A percentile compares a stretch with the other conserved stretches of the same genome.
Evolutionary conservation across 2,797 vertebrate species (phyloP).

Genomic region (Sphenodon punctatus): DNA sequence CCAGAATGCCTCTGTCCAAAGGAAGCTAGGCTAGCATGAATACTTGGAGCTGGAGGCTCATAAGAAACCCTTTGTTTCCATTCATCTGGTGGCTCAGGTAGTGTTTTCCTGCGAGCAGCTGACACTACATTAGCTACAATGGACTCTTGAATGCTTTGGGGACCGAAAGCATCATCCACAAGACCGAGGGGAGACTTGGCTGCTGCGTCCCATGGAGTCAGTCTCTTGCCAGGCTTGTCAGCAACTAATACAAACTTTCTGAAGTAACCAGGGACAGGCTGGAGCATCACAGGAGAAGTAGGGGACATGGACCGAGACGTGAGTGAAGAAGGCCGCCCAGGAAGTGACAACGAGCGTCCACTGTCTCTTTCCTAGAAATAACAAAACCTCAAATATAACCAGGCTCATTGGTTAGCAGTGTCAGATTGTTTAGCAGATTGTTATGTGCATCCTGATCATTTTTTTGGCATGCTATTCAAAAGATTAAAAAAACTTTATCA

Average conservation of each 20-base stretch:
- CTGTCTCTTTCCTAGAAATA: slow-evolving; percentile 66
- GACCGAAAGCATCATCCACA: slow-evolving; percentile 89
- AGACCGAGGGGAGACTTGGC: slow-evolving; percentile 88
- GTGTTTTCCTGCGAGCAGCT: slow-evolving; percentile 87
- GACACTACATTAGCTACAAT: slow-evolving; percentile 84
- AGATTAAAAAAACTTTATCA: not conserved
- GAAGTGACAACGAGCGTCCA: slow-evolving; percentile 83
- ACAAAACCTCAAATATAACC: slow-evolving; percentile 38
- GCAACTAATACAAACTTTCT: slow-evolving; percentile 64
- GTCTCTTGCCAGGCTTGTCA: slow-evolving; percentile 78
- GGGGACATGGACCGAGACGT: slow-evolving; percentile 65
- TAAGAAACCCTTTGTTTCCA: slow-evolving; percentile 84
- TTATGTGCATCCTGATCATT: no score
- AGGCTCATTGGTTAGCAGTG: not conserved
- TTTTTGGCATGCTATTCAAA: not conserved
- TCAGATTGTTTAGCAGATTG: not conserved
- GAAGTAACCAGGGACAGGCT: slow-evolving; percentile 57
- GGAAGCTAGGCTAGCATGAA: not conserved
- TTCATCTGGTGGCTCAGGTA: slow-evolving; percentile 81
- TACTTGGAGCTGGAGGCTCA: slow-evolving; percentile 44
- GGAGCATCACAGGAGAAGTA: slow-evolving; percentile 68
- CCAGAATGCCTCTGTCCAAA: slow-evolving; percentile 41
- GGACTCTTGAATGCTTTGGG: slow-evolving; percentile 84
- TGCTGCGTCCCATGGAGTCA: slow-evolving; percentile 92
- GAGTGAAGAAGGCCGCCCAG: slow-evolving; percentile 72